Evolutionary conservation across 2,797 vertebrate species (phyloP).

Genomic region (Harpia harpyja): DNA sequence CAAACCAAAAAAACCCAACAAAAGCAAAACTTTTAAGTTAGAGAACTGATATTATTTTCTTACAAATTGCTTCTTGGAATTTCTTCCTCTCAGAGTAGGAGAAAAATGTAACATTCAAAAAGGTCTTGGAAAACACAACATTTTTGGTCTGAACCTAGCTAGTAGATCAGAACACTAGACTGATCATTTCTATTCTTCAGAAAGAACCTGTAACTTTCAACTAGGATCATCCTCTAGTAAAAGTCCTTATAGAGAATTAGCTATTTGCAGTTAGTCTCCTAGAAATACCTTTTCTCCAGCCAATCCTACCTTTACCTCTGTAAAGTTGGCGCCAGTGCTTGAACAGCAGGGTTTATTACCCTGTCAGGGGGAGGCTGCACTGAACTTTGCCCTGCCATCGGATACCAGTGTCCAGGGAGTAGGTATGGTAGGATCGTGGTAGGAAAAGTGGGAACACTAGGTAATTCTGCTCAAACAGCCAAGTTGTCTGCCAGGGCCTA

Average conservation of each 20-base stretch:
- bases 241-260: background rate
- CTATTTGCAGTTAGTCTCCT: background rate
- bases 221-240: background rate
- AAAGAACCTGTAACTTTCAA: background rate
- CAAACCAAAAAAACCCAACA: too few relatives aligned
- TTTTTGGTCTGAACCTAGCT: background rate
- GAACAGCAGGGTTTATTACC: background rate
- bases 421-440: background rate
- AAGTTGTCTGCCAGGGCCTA: conserved; percentile 28
- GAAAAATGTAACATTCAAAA: background rate
- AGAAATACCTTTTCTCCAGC: background rate
- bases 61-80: background rate
- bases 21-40: background rate
- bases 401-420: background rate
- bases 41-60: background rate
- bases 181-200: background rate
- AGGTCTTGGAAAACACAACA: background rate
- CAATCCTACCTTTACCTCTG: background rate
- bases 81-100: background rate
- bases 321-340: background rate
- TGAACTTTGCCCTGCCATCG: conserved; percentile 23
- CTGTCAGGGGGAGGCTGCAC: background rate
- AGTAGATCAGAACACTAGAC: background rate
- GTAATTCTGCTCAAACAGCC: conserved; percentile 40
- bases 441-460: conserved; percentile 36